phyloP scores from a whole-genome alignment of 1,140 invertebrate genomes.

The Pemphigus obesinymphae region DNA sequence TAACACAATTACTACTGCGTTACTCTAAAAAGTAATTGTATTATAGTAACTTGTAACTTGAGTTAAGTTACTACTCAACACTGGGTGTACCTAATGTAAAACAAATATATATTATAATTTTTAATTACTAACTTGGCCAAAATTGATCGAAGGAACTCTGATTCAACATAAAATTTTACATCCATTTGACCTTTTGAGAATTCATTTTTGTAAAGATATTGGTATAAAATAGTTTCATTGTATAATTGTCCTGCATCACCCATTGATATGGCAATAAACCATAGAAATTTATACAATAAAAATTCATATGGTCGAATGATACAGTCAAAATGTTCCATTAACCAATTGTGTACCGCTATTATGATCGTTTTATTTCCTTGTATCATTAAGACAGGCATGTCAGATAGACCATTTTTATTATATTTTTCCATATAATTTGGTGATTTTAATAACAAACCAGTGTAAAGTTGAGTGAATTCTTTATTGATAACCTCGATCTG shows the following conservation, averaged over 20 bases:
- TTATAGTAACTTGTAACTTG: no score
- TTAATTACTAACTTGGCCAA: constrained; percentile 6
- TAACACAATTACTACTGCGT: no score
- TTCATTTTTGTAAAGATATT: constrained; percentile 20
- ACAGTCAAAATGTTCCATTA: constrained; percentile 29
- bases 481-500: neutral
- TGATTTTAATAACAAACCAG: constrained; percentile 23
- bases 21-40: no score
- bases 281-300: neutral
- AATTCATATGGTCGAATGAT: constrained; percentile 23
- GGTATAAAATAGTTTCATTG: constrained; percentile 27
- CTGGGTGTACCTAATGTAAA: no score
- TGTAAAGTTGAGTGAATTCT: neutral
- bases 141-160: constrained; percentile 22
- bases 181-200: constrained; percentile 18
- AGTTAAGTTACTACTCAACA: no score
- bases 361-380: constrained; percentile 22
- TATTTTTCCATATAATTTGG: constrained; percentile 3
- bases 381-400: constrained; percentile 23
- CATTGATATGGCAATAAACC: constrained; percentile 36
- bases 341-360: neutral
- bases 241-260: constrained; percentile 27
- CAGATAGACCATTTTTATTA: neutral
- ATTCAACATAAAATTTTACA: constrained; percentile 8
- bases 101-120: neutral